Evolutionary conservation across 92 coral and sea anemone genomes (phyloP).

Genomic region (Virgularia gustaviana): DNA sequence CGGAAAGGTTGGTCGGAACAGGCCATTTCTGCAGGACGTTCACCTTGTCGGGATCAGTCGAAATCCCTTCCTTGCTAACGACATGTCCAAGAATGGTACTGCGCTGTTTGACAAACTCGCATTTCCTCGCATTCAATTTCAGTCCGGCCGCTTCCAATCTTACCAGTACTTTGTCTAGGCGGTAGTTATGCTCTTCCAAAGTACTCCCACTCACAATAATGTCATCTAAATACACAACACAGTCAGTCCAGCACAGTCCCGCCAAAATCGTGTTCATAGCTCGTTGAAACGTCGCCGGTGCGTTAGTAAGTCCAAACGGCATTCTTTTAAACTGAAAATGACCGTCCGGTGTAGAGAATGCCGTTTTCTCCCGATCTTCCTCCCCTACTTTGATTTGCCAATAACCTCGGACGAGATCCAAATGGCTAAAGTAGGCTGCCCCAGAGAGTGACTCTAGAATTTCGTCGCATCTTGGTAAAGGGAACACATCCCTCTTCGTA

Average conservation of each 20-base stretch:
- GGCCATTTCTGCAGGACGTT: constrained; percentile 3
- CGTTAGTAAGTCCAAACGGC: constrained; percentile 27
- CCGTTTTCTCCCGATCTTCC: constrained; percentile 8
- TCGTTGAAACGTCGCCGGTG: constrained; percentile 33
- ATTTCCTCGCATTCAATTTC: not conserved
- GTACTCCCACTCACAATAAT: not conserved
- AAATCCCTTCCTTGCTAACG: constrained; percentile 4
- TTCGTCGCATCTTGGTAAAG: constrained; percentile 43
- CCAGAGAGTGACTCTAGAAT: constrained; percentile 30
- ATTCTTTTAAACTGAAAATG: constrained; percentile 9
- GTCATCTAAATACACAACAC: constrained; percentile 6
- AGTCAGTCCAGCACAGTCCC: not conserved
- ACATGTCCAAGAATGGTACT: not conserved
- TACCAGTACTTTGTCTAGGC: not conserved
- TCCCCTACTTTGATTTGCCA: constrained; percentile 4
- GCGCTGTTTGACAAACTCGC: not conserved
- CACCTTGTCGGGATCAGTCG: constrained; percentile 6
- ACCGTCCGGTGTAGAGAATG: constrained; percentile 9
- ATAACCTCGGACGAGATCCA: constrained; percentile 2
- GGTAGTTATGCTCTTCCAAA: not conserved
- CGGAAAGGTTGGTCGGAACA: not conserved
- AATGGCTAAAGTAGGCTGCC: not conserved
- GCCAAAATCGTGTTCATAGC: not conserved
- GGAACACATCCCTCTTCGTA: constrained; percentile 46
- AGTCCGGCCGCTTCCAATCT: not conserved